Conservation (phyloP, 2,113 vertebrate species). For the Patagioenas fasciata region DNA sequence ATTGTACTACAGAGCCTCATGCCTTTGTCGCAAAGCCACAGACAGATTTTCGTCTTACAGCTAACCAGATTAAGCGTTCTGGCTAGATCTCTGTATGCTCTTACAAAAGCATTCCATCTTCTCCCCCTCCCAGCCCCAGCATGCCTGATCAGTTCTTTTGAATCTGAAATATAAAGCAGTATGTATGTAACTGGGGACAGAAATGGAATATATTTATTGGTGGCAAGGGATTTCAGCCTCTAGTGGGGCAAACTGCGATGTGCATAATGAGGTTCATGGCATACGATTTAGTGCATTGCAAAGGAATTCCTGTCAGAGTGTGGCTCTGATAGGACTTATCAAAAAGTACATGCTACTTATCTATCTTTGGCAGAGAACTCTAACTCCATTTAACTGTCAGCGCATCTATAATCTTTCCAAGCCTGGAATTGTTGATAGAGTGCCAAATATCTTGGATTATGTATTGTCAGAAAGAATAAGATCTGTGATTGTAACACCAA, state of each 20-base stretch:
- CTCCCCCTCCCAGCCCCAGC: not conserved
- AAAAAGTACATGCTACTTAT: conserved; percentile 37
- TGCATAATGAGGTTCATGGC: not conserved
- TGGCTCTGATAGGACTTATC: conserved; percentile 60
- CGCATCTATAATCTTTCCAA: conserved; percentile 42
- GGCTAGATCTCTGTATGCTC: not conserved
- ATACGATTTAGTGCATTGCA: conserved; percentile 11
- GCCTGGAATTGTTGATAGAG: conserved; percentile 47
- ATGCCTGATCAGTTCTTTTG: not conserved
- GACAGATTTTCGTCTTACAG: conserved; percentile 35
- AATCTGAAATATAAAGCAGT: not conserved
- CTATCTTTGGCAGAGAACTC: conserved; percentile 31
- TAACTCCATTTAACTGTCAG: conserved; percentile 42
- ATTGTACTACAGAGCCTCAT: not conserved
- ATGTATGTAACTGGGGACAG: not conserved
- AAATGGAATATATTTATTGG: conserved; percentile 27
- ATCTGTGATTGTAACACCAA: conserved; percentile 4
- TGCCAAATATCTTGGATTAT: conserved; percentile 43
- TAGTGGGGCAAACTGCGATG: not conserved
- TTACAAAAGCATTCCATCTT: conserved; percentile 1
- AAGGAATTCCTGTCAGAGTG: conserved; percentile 58
- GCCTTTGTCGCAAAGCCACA: conserved; percentile 14
- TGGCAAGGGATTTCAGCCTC: conserved; percentile 8
- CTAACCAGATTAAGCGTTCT: conserved; percentile 44
- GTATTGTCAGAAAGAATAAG: conserved; percentile 24